These are phyloP conservation scores for Ephialtes manifestator DNA, from an alignment of 2,888 invertebrate genomes.

Conservation along the genomic window DNA sequence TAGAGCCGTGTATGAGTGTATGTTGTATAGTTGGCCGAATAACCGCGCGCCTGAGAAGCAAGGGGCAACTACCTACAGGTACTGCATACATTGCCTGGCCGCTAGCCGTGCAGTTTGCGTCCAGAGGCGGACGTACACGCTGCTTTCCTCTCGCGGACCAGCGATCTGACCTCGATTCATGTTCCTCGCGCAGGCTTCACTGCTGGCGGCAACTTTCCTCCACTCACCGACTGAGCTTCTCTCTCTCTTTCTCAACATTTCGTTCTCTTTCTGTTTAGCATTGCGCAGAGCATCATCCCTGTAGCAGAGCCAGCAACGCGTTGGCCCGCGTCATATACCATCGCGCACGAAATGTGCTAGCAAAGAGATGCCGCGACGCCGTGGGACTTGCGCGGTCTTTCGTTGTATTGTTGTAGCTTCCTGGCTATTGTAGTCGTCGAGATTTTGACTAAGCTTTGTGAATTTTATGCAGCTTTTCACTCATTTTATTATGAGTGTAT, in stretches of 20 bases:
- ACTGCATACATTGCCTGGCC: background rate
- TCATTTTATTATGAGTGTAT: background rate
- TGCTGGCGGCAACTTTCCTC: conserved; percentile 13
- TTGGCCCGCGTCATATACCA: conserved; percentile 5
- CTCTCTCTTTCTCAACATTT: background rate
- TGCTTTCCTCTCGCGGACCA: conserved; percentile 28
- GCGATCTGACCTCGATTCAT: conserved; percentile 44
- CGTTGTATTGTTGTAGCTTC: conserved; percentile 12
- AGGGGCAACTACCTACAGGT: conserved; percentile 36
- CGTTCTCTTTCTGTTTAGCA: background rate
- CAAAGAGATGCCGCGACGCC: conserved; percentile 32
- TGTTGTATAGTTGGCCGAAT: conserved; percentile 22
- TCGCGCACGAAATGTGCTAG: conserved; percentile 9
- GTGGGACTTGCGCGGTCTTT: background rate
- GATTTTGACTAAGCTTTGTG: conserved; percentile 3
- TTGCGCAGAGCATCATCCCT: conserved; percentile 30
- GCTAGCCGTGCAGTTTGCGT: conserved; percentile 25
- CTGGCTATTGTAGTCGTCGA: conserved; percentile 6
- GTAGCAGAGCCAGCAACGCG: conserved; percentile 14
- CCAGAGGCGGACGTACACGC: conserved; percentile 35
- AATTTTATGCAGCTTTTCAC: conserved; percentile 1
- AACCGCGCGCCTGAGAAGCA: conserved; percentile 30
- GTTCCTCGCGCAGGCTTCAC: conserved; percentile 29
- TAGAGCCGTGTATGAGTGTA: too few species aligned
- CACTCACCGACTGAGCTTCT: background rate